Base-by-base conservation (phyloP, 2,797 vertebrate genomes). In the Petrocephalus sullivani region DNA sequence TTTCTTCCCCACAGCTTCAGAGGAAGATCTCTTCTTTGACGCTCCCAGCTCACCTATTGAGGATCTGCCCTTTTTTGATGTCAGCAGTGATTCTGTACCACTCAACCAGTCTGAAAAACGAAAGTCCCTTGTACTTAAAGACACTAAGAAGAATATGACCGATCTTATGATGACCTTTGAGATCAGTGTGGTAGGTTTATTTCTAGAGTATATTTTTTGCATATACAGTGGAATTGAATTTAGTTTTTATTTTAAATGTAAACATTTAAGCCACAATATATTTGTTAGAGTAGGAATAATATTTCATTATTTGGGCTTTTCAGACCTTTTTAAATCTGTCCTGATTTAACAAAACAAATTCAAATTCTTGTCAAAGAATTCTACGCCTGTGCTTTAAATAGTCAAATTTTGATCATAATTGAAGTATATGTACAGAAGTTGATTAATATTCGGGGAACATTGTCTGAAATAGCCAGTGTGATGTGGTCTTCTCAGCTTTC, bases 11-110 rank as follows among this genome's bases (percentile, higher is more conserved):
- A 51, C 94, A 98, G 97, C 98, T 58, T 98, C 98, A 58, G 97
- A 99, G 87, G 98, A 99, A 89, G 98, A 99, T 92, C 89, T 96
- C 89, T 99, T 97, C 93, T 99, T 95, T 86, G 98, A 99, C 90
- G 98, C 98, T 28, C 96, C 96, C 28, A 97, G 94, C 92, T 98
- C 98, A 92, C 98, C 98, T 0, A 86, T 97, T 0, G 96, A 96
- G 78, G 97, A 98, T 0, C 19, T 89, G 81, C 87, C 92, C 0
- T 97, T 97, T 93, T 97, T 97, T 91, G 92, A 97, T 81, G 94
- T 95, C 84, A 87, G 93, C 16, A 92, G 93, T 60, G 93, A 92
- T 85, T 92, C 94, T 0, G 88, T 97, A 51, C 91, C 91, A 86
- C 91, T 90, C 28, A 64, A 86, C 19, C 88, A 91, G 87, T 93